Conservation (phyloP, 2,797 vertebrate species). For the Loriculus beryllinus region DNA sequence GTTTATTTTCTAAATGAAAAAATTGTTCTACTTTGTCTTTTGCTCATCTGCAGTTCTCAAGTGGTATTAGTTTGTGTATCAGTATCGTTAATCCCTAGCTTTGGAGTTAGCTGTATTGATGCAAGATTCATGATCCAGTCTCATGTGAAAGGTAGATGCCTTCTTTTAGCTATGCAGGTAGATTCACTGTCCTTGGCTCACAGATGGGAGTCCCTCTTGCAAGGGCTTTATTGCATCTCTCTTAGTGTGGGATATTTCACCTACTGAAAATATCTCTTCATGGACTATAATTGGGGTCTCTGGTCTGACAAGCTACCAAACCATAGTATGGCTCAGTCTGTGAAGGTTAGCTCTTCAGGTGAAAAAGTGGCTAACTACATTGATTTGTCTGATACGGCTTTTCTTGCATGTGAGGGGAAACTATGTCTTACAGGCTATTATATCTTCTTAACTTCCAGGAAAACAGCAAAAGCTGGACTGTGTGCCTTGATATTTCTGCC, state of each 20-base stretch:
- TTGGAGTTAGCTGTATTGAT: not conserved
- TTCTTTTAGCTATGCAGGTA: not conserved
- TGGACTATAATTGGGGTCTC: not conserved
- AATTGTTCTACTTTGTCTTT: not conserved
- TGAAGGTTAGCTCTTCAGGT: not conserved
- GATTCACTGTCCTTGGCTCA: not conserved
- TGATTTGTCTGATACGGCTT: not conserved
- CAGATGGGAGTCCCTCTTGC: not conserved
- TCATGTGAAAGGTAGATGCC: not conserved
- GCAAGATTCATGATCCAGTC: not conserved
- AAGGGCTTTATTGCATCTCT: not conserved
- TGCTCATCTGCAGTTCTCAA: not conserved
- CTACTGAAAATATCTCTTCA: not conserved
- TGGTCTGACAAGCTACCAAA: not conserved
- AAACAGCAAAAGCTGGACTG: constrained; percentile 93
- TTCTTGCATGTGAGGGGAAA: not conserved
- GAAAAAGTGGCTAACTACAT: not conserved
- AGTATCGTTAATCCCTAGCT: not conserved
- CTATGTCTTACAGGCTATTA: not conserved
- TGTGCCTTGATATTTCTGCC: constrained; percentile 95
- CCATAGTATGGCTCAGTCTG: not conserved
- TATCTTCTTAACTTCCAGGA: constrained; percentile 78
- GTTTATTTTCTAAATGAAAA: not conserved
- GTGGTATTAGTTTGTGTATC: not conserved
- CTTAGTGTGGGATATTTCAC: not conserved